These are phyloP conservation scores for Hypercompe scribonia DNA, from an alignment of 2,888 invertebrate genomes.

Conservation along the genomic window DNA sequence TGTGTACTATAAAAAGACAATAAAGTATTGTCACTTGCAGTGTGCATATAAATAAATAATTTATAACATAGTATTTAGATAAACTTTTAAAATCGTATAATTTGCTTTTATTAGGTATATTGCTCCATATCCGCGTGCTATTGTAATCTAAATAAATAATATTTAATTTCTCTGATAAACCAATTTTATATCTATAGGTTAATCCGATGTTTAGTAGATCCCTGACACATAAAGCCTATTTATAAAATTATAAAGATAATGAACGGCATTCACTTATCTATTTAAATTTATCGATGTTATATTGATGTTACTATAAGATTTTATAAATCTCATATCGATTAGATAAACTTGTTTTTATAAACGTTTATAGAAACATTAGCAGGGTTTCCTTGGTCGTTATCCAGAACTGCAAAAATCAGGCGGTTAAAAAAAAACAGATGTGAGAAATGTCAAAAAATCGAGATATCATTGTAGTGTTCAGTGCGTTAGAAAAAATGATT, in stretches of 20 bases:
- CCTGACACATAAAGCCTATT: conserved; percentile 24
- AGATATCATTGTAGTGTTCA: background rate
- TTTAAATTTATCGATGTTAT: conserved; percentile 9
- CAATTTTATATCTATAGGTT: conserved; percentile 10
- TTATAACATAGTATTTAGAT: background rate
- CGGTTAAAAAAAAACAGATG: background rate
- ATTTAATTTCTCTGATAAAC: conserved; percentile 8
- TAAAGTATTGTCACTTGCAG: background rate
- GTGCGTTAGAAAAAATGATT: background rate
- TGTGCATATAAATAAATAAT: background rate
- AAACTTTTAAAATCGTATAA: background rate
- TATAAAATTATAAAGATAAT: conserved; percentile 21
- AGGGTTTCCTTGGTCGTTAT: too few species aligned
- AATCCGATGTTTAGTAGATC: conserved; percentile 8
- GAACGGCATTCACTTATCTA: conserved; percentile 20
- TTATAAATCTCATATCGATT: conserved; percentile 4
- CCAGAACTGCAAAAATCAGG: background rate
- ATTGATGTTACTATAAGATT: conserved; percentile 14
- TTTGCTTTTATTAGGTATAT: background rate
- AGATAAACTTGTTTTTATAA: background rate
- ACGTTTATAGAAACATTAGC: background rate
- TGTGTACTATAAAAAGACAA: background rate
- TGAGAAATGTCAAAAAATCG: background rate
- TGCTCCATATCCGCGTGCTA: background rate
- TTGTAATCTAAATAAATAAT: conserved; percentile 1